Percentiles rank a stretch among this genome's conserved stretches.
phyloP scores from a whole-genome alignment of 2,797 vertebrate species.

The Hypotaenidia philippensis region DNA sequence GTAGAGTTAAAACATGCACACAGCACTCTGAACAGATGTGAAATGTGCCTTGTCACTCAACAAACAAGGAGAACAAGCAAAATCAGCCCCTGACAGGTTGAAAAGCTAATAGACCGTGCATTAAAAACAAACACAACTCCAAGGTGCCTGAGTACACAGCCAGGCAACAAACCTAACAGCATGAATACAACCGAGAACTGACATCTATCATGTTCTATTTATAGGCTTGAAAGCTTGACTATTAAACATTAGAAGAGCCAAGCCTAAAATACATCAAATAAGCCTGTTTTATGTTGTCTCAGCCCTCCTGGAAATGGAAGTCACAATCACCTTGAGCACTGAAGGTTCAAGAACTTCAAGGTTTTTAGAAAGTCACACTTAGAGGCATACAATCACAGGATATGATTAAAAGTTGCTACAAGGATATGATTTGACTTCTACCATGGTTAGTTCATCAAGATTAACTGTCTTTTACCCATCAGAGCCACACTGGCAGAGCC shows the following conservation, averaged over 20 bases:
- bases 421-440: background rate
- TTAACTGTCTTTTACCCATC: background rate
- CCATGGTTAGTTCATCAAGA: background rate
- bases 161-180: background rate
- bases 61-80: background rate
- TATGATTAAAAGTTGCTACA: background rate
- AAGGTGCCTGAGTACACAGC: background rate
- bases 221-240: background rate
- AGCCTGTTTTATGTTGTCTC: background rate
- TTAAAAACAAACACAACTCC: background rate
- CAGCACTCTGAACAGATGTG: background rate
- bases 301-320: background rate
- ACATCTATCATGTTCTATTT: background rate
- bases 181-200: background rate
- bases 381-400: background rate
- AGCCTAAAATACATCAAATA: background rate
- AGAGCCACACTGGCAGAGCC: background rate
- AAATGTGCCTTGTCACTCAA: background rate
- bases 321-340: background rate
- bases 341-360: background rate
- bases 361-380: background rate
- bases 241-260: background rate
- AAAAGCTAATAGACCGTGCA: background rate
- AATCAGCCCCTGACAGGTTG: background rate
- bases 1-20: background rate